Base-by-base conservation (phyloP, 2,888 invertebrate species). In the Bibio marci region DNA sequence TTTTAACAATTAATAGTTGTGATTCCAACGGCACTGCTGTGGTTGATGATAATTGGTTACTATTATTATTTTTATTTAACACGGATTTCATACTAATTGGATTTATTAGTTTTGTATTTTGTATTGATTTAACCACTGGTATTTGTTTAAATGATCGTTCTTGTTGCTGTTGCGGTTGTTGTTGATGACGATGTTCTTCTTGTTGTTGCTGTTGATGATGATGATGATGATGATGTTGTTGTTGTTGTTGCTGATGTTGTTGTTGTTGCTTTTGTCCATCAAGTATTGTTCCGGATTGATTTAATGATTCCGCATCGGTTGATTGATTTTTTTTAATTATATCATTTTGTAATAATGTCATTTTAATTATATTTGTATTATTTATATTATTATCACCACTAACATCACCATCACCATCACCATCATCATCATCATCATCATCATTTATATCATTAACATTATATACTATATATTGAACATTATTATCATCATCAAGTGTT, bases 341-440 rank as follows among this genome's bases (percentile, higher is more conserved):
- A 6, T 26, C 6, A 10, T 10, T 10, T 8, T 26, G 30, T 4
- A 4, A 10, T 11, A 15, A 31, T 15, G 4, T 31, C 31, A 14
- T 31, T 26, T 26, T 26, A 26, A 22, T 26, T 5, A 11, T 17
- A 14, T 27, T 10, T 26, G 26, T 25, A 5, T 25, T 14, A 31
- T 25, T 27, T n/a, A 17, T 13, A 12, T 27, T 12, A 32, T 26
- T 25, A 12, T 26, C 26, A 38, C 31, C 18, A 12, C 22, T 14
- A 15, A 8, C 26, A 12, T 12, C 15, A 3, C 13, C 30, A 10
- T 2, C 44, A 22, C 65, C 65, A 32, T 66, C 65, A 30, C 62
- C 63, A 51, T 18, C 37, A 4, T 11, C 30, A 17, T 50, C 48
- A 22, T 62, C 65, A 39, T 44, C 45, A 15, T 37, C 28, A 10